Conservation (phyloP, 2,888 invertebrate species). For the Nysson spinosus region DNA sequence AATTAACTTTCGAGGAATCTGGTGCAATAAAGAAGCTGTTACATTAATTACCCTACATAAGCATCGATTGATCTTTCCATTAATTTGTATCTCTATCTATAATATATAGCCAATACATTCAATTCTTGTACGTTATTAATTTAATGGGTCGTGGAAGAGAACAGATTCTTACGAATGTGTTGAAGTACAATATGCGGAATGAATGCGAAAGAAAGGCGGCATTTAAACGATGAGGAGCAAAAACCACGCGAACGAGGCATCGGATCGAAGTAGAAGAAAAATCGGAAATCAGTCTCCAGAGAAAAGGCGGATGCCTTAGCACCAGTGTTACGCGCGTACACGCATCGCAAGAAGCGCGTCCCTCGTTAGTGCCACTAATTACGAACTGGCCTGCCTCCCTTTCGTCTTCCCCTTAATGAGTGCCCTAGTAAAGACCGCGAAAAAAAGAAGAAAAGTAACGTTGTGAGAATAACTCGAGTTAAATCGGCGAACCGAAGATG, state of each 20-base stretch:
- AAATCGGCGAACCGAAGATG: constrained; percentile 12
- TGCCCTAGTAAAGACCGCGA: constrained; percentile 51
- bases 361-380: constrained; percentile 73
- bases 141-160: too few relatives aligned
- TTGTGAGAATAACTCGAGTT: constrained; percentile 33
- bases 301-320: constrained; percentile 53
- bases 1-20: too few relatives aligned
- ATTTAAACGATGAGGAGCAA: too few relatives aligned
- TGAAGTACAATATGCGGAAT: too few relatives aligned
- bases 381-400: constrained; percentile 53
- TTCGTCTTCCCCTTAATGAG: constrained; percentile 58
- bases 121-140: too few relatives aligned
- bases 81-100: too few relatives aligned
- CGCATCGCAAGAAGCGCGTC: constrained; percentile 67
- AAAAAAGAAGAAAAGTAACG: constrained; percentile 55
- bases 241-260: background rate
- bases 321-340: constrained; percentile 53
- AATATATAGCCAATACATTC: too few relatives aligned
- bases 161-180: too few relatives aligned
- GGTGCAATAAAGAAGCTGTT: too few relatives aligned
- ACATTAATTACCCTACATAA: too few relatives aligned
- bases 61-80: too few relatives aligned
- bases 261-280: constrained; percentile 15
- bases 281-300: constrained; percentile 33
- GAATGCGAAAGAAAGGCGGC: too few relatives aligned